Percentiles rank a stretch among this genome's conserved stretches.
These are phyloP conservation scores for Bolborhynchus lineola DNA, from an alignment of 2,113 vertebrate genomes.

Conservation along the genomic window DNA sequence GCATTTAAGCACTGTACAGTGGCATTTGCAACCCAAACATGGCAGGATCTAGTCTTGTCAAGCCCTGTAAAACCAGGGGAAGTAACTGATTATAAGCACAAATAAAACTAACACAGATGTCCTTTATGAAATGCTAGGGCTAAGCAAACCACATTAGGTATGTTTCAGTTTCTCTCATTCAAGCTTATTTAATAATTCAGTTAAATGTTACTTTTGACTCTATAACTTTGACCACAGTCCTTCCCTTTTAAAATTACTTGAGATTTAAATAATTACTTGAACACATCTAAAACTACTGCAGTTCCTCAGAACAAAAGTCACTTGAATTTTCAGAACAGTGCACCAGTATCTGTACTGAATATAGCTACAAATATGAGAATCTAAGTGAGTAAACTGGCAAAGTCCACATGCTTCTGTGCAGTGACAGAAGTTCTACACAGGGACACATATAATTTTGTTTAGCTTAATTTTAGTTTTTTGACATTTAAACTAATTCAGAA, in stretches of 20 bases:
- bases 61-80: not conserved
- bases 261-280: not conserved
- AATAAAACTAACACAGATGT: not conserved
- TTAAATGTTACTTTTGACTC: not conserved
- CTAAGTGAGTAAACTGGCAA: not conserved
- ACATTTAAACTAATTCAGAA: not conserved
- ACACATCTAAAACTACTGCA: not conserved
- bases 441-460: not conserved
- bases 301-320: not conserved
- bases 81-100: not conserved
- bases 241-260: not conserved
- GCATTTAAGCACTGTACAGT: not conserved
- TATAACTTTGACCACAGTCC: not conserved
- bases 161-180: not conserved
- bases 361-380: not conserved
- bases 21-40: not conserved
- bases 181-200: not conserved
- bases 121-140: not conserved
- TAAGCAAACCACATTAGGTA: not conserved
- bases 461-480: not conserved
- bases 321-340: not conserved
- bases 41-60: not conserved
- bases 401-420: not conserved
- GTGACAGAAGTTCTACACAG: not conserved
- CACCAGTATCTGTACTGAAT: not conserved